Evolutionary conservation across 2,888 invertebrate species (phyloP), one percentile per base, ranked within the genome.

Genomic region (Diadegma fenestrale): DNA sequence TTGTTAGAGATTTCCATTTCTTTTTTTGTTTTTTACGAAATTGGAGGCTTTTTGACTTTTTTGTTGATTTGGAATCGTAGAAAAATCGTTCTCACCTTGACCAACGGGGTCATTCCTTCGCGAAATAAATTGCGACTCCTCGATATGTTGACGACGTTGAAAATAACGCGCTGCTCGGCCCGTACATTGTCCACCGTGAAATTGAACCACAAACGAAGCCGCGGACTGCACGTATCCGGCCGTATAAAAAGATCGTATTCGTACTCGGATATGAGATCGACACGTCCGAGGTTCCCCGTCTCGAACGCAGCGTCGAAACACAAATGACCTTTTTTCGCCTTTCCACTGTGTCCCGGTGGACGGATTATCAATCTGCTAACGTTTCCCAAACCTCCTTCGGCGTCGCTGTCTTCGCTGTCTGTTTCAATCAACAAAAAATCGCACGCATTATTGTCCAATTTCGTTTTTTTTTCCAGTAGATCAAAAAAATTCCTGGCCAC

Each of bases 271-370:
- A 99, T 96, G 89, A 98, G 96, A 92, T 99, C 99, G 0, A 99
- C 99, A 87, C 98, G 95, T n/a, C 99, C 99, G 75, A 99, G 95
- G 94, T 99, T 99, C 90, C 99, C 99, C 86, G 98, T 98, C 94
- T 99, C 99, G 94, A 98, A 99, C 19, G 98, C 98, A 1, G 99
- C 99, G 94, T 99, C 99, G 94, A 99, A 99, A 92, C 99, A 99
- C 33, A 99, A 95, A 93, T 99, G 99, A 3, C 99, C 99, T 86
- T 98, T 97, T 94, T 99, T 99, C 14, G 99, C 99, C 94, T 99
- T 98, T 0, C 99, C 98, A 91, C 98, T 98, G 93, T 98, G 98
- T 0, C 98, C 98, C 0, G 98, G 97, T 7, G 98, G 98, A 22
- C 98, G 95, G 93, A 98, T 97, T 69, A 98, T 97, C 90, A 97